Evolutionary conservation across 2,113 vertebrate genomes (phyloP).

Genomic region (Perca fluviatilis): DNA sequence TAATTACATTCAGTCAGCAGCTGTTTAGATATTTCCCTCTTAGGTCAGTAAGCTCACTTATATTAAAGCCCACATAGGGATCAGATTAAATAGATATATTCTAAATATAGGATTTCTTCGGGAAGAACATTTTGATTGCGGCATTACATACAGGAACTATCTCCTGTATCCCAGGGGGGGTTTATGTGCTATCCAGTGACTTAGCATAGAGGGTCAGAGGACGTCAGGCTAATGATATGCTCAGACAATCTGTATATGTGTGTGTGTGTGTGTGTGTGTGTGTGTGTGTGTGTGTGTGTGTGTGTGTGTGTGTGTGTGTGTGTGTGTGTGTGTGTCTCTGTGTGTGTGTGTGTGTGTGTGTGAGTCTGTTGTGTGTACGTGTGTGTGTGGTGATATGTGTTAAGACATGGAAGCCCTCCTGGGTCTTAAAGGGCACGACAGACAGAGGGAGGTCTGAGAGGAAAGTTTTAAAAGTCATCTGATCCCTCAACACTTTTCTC

Average conservation of each 20-base stretch:
- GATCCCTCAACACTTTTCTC: conserved; percentile 15
- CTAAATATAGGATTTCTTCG: not conserved
- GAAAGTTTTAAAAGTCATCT: conserved; percentile 59
- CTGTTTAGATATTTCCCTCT: no score
- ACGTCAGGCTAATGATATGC: not conserved
- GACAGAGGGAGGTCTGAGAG: not conserved
- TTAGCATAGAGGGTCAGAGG: conserved; percentile 19
- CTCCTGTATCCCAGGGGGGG: not conserved
- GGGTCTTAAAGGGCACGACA: conserved; percentile 37
- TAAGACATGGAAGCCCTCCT: conserved; percentile 8
- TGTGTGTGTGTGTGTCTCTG: not conserved
- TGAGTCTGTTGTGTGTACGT: not conserved
- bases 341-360: not conserved
- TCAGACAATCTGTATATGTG: not conserved
- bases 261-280: not conserved
- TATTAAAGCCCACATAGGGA: not conserved
- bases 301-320: not conserved
- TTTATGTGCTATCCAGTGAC: not conserved
- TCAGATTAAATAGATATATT: not conserved
- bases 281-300: not conserved
- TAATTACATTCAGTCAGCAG: not conserved
- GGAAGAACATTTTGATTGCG: not conserved
- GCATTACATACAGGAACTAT: not conserved
- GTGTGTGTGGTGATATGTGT: not conserved
- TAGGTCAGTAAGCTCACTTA: not conserved